Conservation (phyloP, 2,888 invertebrate species). For the Hanleya hanleyi region DNA sequence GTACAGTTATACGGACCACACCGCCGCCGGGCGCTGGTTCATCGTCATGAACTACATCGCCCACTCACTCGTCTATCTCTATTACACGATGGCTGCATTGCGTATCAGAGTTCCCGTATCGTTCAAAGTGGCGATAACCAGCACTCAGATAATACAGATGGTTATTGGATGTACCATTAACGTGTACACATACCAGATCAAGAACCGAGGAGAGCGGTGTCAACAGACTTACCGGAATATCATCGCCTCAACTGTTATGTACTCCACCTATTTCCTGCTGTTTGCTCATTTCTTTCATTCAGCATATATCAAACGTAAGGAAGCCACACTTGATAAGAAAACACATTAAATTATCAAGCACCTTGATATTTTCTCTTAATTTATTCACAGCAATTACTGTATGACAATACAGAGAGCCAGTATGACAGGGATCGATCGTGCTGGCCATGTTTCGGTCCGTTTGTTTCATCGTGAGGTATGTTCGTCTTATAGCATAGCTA, state of each 20-base stretch:
- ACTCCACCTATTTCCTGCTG: conserved; percentile 71
- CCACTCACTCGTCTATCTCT: conserved; percentile 76
- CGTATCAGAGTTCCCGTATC: conserved; percentile 76
- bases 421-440: too few relatives aligned
- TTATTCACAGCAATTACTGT: too few relatives aligned
- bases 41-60: conserved; percentile 76
- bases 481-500: too few relatives aligned
- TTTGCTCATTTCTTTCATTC: conserved; percentile 73
- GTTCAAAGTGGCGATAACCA: conserved; percentile 92
- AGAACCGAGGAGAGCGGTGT: conserved; percentile 68
- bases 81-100: conserved; percentile 75
- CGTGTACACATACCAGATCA: conserved; percentile 80
- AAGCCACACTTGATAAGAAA: conserved; percentile 39
- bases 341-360: too few relatives aligned
- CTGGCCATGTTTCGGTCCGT: too few relatives aligned
- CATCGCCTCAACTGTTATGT: conserved; percentile 70
- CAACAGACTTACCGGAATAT: conserved; percentile 74
- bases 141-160: conserved; percentile 94
- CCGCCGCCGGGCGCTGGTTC: conserved; percentile 72
- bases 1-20: conserved; percentile 71
- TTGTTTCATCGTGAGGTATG: too few relatives aligned
- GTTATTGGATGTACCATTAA: conserved; percentile 93
- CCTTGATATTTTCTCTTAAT: too few relatives aligned
- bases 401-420: too few relatives aligned
- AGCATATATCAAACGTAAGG: conserved; percentile 54